A percentile compares a stretch with the other conserved stretches of the same genome.
Evolutionary conservation across 2,888 invertebrate genomes (phyloP).

Genomic region (Lypha dubia): DNA sequence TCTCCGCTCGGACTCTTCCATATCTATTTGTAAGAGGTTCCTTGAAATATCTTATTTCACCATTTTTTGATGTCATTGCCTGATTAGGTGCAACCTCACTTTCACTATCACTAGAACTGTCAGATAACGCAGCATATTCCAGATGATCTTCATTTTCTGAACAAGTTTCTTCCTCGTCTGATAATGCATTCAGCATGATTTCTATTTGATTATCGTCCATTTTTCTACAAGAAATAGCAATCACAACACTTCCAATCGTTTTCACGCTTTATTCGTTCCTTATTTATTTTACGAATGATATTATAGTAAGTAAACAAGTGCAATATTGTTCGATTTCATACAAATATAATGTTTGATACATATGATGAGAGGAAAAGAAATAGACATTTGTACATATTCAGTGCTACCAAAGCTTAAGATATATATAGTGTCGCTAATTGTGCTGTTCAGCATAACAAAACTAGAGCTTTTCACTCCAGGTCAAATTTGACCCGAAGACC

Average conservation of each 20-base stretch:
- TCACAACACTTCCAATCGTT: background rate
- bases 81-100: background rate
- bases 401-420: background rate
- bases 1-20: too few species aligned
- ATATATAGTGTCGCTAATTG: too few species aligned
- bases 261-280: background rate
- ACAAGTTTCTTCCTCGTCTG: slow-evolving; percentile 6
- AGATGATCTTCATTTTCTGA: slow-evolving; percentile 6
- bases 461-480: background rate
- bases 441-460: too few species aligned
- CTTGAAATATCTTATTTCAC: background rate
- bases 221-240: background rate
- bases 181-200: slow-evolving; percentile 1
- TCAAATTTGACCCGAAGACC: slow-evolving; percentile 5
- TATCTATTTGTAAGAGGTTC: background rate
- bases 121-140: background rate
- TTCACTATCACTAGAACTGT: background rate
- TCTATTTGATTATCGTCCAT: slow-evolving; percentile 14
- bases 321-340: too few species aligned
- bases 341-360: background rate
- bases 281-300: background rate
- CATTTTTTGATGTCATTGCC: background rate
- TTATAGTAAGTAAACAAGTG: too few species aligned
- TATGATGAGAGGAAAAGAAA: background rate
- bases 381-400: background rate